A percentile compares a stretch with the other conserved stretches of the same genome.
These are phyloP conservation scores for Harpagoxenus sublaevis DNA, from an alignment of 2,888 invertebrate genomes.

Conservation along the genomic window DNA sequence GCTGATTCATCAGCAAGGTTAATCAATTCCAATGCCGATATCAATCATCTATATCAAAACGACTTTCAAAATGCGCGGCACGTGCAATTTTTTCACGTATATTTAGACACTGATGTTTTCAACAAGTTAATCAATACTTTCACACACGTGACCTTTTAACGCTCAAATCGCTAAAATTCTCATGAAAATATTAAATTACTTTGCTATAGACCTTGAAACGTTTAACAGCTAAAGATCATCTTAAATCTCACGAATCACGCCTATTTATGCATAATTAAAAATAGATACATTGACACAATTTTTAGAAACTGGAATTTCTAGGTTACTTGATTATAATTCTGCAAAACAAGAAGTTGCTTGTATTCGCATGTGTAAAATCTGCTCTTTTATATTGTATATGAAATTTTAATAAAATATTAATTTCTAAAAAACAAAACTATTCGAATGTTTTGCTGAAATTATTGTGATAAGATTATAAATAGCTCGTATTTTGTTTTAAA, in stretches of 20 bases:
- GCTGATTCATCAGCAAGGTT: background rate
- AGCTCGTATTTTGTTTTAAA: background rate
- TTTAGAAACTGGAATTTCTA: background rate
- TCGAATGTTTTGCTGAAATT: background rate
- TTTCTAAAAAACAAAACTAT: background rate
- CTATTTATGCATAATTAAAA: background rate
- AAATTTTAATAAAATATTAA: background rate
- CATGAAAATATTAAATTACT: conserved; percentile 8
- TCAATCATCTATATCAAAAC: background rate
- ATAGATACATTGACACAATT: background rate
- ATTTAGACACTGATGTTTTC: background rate
- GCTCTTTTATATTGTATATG: background rate
- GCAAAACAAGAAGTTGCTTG: background rate
- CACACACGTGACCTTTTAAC: background rate
- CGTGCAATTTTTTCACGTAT: background rate
- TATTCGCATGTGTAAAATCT: background rate
- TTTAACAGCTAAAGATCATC: background rate
- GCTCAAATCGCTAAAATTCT: background rate
- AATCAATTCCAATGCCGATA: background rate
- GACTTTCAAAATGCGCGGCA: background rate
- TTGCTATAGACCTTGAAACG: background rate
- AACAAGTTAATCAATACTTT: background rate
- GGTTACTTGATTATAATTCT: background rate
- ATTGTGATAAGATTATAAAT: background rate
- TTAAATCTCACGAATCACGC: background rate